phyloP scores from a whole-genome alignment of 1,140 invertebrate genomes.

The Aphaenogaster ashmeadi region DNA sequence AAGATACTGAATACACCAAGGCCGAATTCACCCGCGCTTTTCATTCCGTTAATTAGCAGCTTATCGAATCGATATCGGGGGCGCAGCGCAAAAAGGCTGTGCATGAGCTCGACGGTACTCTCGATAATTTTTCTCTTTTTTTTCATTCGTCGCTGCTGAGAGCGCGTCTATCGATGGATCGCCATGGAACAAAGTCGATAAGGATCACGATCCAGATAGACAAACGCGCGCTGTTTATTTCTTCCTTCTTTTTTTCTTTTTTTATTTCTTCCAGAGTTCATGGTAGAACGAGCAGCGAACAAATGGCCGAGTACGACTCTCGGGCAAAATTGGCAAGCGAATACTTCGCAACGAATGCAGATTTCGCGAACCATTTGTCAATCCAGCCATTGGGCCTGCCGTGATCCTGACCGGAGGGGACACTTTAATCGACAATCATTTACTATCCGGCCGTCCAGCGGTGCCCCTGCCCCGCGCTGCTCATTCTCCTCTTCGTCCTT shows the following conservation, averaged over 20 bases:
- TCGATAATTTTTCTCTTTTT: constrained; percentile 13
- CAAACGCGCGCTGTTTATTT: constrained; percentile 58
- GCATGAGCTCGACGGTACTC: not conserved
- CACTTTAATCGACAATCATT: constrained; percentile 86
- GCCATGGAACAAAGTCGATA: constrained; percentile 29
- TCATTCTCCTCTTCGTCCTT: constrained; percentile 60
- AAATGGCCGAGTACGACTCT: constrained; percentile 72
- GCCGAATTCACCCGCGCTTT: constrained; percentile 19
- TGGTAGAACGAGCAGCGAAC: constrained; percentile 73
- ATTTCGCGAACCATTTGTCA: constrained; percentile 85
- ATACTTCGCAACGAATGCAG: constrained; percentile 82
- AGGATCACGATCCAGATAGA: constrained; percentile 36
- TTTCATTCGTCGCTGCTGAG: not conserved
- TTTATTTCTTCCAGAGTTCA: constrained; percentile 71
- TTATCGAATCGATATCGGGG: constrained; percentile 52
- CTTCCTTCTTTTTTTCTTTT: not conserved
- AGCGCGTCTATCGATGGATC: constrained; percentile 39
- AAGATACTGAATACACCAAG: constrained; percentile 19
- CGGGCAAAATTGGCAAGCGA: constrained; percentile 74
- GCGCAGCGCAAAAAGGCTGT: constrained; percentile 17
- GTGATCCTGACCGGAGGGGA: constrained; percentile 70
- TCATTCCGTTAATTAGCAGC: constrained; percentile 53
- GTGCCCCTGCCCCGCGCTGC: constrained; percentile 40
- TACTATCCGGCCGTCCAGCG: constrained; percentile 77
- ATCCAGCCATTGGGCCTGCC: constrained; percentile 72